Conservation (phyloP, 2,113 vertebrate species). For the Dolichotis patagonum region DNA sequence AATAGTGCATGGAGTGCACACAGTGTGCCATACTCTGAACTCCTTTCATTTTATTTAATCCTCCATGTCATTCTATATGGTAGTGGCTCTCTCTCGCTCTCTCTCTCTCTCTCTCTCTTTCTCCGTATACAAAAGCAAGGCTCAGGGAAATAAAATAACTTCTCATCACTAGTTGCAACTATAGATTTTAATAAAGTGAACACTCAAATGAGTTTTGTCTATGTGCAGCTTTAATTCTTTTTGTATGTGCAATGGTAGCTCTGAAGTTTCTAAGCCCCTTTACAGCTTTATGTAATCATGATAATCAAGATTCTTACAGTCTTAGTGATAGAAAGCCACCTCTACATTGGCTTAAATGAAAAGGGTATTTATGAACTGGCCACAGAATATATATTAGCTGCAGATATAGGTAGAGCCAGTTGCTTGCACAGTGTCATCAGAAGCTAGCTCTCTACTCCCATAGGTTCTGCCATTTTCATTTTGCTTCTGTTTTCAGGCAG, state of each 20-base stretch:
- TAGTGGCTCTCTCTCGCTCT: background rate
- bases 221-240: background rate
- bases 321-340: background rate
- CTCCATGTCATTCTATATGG: background rate
- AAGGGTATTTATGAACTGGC: background rate
- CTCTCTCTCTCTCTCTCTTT: background rate
- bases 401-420: background rate
- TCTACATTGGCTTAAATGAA: conserved; percentile 49
- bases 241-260: background rate
- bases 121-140: background rate
- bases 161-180: background rate
- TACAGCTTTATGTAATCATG: background rate
- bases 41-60: conserved; percentile 35
- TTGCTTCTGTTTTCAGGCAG: conserved; percentile 41
- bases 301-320: background rate
- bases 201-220: background rate
- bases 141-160: background rate
- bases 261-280: background rate
- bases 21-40: background rate
- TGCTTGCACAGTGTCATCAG: background rate
- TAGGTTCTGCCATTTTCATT: background rate
- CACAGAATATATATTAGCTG: background rate
- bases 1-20: background rate
- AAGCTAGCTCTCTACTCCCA: background rate
- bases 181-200: background rate